Base-by-base conservation (phyloP, 2,888 invertebrate species). In the Iphiclides podalirius region DNA sequence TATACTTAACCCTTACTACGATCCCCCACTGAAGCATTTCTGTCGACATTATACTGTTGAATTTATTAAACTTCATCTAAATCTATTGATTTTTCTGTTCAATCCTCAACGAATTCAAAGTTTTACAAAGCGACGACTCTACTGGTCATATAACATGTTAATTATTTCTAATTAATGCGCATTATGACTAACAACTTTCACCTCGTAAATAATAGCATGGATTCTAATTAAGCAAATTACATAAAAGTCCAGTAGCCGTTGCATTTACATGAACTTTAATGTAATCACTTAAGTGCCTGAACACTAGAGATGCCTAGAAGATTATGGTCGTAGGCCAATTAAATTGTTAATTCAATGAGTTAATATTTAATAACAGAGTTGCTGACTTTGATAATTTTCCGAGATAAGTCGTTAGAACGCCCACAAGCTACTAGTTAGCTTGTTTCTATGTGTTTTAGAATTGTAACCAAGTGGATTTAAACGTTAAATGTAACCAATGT, bases 361-460 rank as follows among this genome's bases (percentile, higher is more conserved):
- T 60, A 59, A 54, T 62, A 63, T 64, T 64, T 66, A 66, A 66
- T 65, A 64, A 63, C 55, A 54, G 50, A 43, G 55, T 58, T 51
- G 61, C 55, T 58, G 54, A 54, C 57, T 55, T 58, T 56, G 69
- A 70, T 74, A 62, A 66, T 59, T 70, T 61, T 60, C 53, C 59
- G 53, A 59, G 75, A 75, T 77, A 78, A 70, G 59, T 52, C 45
- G 40, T 56, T 54, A 52, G 52, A 54, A 63, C 75, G 69, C 77
- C 79, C 65, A 75, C 71, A 68, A 70, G 71, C 73, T 65, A 72
- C 64, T 64, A 57, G 43, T 44, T 45, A 50, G 39, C 34, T 35
- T 45, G 40, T 38, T 45, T 35, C 39, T 7, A 52, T 37, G 37
- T 53, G 41, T 52, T 51, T 50, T n/a, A n/a, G n/a, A n/a, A n/a